Evolutionary conservation across 2,113 vertebrate species (phyloP).

Genomic region (Psittacula cyanocephala): DNA sequence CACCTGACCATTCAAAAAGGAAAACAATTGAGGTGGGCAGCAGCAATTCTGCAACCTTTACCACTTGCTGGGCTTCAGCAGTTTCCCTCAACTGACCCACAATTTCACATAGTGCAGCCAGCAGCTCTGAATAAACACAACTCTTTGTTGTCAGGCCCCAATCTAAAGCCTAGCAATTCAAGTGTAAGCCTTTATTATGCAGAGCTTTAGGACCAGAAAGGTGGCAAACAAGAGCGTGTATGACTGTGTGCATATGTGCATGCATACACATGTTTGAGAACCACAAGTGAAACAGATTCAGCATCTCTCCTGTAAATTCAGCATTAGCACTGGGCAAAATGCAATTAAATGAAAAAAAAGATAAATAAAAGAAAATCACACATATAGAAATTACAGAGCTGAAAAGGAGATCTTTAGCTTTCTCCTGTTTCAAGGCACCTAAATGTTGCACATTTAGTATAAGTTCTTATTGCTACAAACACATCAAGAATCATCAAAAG

Average conservation of each 20-base stretch:
- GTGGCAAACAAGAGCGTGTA: not conserved
- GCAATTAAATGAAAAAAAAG: not conserved
- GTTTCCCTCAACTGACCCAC: not conserved
- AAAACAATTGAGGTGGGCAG: not conserved
- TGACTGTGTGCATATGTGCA: not conserved
- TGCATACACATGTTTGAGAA: rapidly evolving
- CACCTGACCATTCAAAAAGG: not conserved
- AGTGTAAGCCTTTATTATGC: not conserved
- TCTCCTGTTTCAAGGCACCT: not conserved
- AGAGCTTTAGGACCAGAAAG: not conserved
- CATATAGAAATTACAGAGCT: not conserved
- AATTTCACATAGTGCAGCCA: not conserved
- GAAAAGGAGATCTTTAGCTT: not conserved
- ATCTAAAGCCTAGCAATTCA: not conserved
- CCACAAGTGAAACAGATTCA: not conserved
- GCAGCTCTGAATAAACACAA: not conserved
- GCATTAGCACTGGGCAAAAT: rapidly evolving
- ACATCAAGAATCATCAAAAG: not conserved
- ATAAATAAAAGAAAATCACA: not conserved
- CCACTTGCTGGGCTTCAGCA: not conserved
- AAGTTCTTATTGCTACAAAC: not conserved
- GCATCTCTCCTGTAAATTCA: not conserved
- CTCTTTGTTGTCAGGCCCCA: not conserved
- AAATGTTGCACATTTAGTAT: not conserved
- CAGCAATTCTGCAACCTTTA: not conserved